These are phyloP conservation scores for Hippoglossus stenolepis DNA, from an alignment of 2,113 vertebrate species.

Conservation along the genomic window DNA sequence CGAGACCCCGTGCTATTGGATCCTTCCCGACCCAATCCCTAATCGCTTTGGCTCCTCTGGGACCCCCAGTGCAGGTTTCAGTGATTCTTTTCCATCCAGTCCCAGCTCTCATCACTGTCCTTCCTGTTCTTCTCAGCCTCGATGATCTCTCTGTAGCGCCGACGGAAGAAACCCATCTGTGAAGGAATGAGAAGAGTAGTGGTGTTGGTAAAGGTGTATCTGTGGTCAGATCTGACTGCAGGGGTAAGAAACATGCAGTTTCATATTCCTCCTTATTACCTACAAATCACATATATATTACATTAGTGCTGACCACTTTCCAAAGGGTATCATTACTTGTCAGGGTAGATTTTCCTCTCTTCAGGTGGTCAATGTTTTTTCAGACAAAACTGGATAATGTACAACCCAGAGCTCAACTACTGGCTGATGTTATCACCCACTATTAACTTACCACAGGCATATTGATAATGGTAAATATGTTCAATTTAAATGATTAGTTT, in stretches of 20 bases:
- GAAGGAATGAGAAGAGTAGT: constrained; percentile 45
- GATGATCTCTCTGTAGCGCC: constrained; percentile 97
- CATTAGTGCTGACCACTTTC: constrained; percentile 5
- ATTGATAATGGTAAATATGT: not conserved
- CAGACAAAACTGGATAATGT: constrained; percentile 1
- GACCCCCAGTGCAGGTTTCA: constrained; percentile 86
- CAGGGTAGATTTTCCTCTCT: not conserved
- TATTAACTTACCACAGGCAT: not conserved
- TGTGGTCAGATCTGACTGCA: constrained; percentile 14
- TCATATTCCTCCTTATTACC: constrained; percentile 5
- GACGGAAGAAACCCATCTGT: constrained; percentile 98
- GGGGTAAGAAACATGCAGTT: constrained; percentile 1
- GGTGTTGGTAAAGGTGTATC: constrained; percentile 12
- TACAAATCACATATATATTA: constrained; percentile 21
- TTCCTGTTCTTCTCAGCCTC: constrained; percentile 97
- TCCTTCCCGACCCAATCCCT: constrained; percentile 69
- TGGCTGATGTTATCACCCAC: constrained; percentile 3
- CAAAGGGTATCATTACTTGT: constrained; percentile 8
- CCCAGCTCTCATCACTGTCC: constrained; percentile 96
- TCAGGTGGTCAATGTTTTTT: not conserved
- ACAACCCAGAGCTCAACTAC: not conserved
- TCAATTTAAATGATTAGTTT: not conserved
- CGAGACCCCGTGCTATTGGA: constrained; percentile 81
- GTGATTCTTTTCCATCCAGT: constrained; percentile 97
- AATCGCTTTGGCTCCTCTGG: constrained; percentile 89